Percentiles rank a stretch among this genome's conserved stretches.
phyloP scores from a whole-genome alignment of 1,140 invertebrate species.

The Achroia grisella region DNA sequence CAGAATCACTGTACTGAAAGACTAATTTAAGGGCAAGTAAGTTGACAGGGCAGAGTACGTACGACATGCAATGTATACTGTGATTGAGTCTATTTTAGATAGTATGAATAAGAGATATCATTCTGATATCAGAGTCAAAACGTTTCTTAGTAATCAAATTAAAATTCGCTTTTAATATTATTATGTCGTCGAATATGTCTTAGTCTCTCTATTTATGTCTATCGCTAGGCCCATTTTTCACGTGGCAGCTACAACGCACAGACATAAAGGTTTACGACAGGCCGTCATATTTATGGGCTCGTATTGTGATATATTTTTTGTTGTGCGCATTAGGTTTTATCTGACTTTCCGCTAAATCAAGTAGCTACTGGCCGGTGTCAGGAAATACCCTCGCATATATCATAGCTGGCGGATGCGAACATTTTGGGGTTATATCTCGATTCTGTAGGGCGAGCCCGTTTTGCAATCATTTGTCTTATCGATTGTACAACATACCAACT shows the following conservation, averaged over 20 bases:
- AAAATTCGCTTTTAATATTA: neutral
- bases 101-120: too few species aligned
- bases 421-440: constrained; percentile 62
- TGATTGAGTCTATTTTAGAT: too few species aligned
- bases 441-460: constrained; percentile 40
- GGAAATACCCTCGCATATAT: constrained; percentile 68
- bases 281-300: constrained; percentile 68
- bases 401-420: constrained; percentile 54
- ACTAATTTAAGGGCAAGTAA: too few species aligned
- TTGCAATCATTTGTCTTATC: constrained; percentile 51
- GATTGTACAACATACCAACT: constrained; percentile 16
- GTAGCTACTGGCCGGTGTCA: constrained; percentile 71
- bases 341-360: constrained; percentile 73
- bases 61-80: too few species aligned
- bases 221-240: constrained; percentile 64
- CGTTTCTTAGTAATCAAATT: too few species aligned
- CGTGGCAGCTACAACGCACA: constrained; percentile 60
- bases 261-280: constrained; percentile 72
- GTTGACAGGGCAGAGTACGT: too few species aligned
- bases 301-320: constrained; percentile 72
- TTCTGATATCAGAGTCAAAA: too few species aligned
- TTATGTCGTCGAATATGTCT: constrained; percentile 36
- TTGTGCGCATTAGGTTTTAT: constrained; percentile 73
- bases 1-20: too few species aligned
- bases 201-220: constrained; percentile 53